A percentile compares a stretch with the other conserved stretches of the same genome.
phyloP scores from a whole-genome alignment of 2,113 vertebrate species.

The Daboia siamensis region DNA sequence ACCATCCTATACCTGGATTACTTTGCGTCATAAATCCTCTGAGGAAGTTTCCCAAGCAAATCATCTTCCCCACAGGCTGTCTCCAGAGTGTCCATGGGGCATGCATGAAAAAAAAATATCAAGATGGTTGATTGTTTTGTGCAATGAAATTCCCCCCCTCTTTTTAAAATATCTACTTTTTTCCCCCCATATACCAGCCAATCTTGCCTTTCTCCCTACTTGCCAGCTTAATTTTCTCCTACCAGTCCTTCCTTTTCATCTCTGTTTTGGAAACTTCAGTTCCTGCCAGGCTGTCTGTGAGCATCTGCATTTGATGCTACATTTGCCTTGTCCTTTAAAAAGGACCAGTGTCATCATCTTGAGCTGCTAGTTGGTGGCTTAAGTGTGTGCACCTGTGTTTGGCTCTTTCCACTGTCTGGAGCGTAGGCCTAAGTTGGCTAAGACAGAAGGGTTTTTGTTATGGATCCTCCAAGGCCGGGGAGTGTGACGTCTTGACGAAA shows the following conservation, averaged over 20 bases:
- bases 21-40: background rate
- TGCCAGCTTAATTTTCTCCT: background rate
- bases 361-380: background rate
- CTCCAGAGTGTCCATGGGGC: background rate
- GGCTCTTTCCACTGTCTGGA: background rate
- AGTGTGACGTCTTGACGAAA: background rate
- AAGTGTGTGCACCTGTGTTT: background rate
- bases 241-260: background rate
- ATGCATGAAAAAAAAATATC: background rate
- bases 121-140: background rate
- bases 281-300: background rate
- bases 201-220: background rate
- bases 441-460: background rate
- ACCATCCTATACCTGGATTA: too few species aligned
- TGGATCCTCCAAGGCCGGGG: background rate
- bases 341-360: background rate
- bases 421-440: background rate
- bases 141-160: background rate
- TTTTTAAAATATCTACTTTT: background rate
- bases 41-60: background rate
- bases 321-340: background rate
- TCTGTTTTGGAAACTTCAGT: background rate
- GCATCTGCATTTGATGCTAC: background rate
- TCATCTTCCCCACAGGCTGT: too few species aligned
- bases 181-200: rapidly evolving